These are phyloP conservation scores for Drosophila bocki DNA, from an alignment of 1,140 invertebrate genomes.

Conservation along the genomic window DNA sequence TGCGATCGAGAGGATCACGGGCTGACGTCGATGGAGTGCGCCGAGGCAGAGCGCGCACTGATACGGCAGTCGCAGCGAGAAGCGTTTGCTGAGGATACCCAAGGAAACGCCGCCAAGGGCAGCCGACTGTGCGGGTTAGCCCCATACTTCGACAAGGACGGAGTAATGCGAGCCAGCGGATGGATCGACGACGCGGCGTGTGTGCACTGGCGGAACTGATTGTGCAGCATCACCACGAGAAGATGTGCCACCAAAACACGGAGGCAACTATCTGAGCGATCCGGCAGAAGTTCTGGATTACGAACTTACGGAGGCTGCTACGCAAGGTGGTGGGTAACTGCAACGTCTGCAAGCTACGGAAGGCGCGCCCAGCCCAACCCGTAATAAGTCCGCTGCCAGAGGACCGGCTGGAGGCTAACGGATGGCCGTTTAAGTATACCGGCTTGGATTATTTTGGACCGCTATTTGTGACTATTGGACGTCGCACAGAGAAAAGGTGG, in stretches of 20 bases:
- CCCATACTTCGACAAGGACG: background rate
- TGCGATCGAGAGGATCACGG: background rate
- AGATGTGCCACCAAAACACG: no score
- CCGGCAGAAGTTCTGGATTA: background rate
- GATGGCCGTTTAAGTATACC: slow-evolving; percentile 1
- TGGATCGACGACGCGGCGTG: background rate
- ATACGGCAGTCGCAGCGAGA: background rate
- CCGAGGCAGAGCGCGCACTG: background rate
- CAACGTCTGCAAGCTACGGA: background rate
- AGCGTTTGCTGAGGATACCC: background rate
- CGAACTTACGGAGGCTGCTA: background rate
- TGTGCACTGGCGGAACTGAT: background rate
- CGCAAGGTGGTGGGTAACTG: background rate
- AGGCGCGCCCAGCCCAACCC: background rate
- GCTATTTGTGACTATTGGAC: background rate
- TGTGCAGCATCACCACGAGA: no score
- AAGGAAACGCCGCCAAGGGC: background rate
- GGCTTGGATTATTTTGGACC: slow-evolving; percentile 2
- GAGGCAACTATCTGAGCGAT: no score
- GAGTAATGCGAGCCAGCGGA: background rate
- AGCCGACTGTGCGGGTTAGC: background rate
- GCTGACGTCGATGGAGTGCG: background rate
- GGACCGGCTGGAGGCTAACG: background rate
- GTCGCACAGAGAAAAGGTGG: background rate
- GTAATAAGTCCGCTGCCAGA: background rate